Evolutionary conservation across 2,113 vertebrate genomes (phyloP).

Genomic region (Pao palembangensis): DNA sequence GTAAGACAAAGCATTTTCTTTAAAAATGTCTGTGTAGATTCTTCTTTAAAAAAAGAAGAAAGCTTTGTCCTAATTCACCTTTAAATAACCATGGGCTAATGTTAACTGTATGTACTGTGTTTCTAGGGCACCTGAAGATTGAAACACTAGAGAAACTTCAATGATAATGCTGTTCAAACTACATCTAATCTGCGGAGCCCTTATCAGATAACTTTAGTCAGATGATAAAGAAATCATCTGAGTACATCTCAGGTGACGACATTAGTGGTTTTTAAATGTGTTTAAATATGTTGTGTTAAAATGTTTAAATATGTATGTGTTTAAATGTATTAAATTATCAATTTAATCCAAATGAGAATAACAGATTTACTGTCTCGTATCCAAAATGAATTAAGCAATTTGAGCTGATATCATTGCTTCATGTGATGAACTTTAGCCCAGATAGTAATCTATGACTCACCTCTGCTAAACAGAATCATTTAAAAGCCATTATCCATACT

Average conservation of each 20-base stretch:
- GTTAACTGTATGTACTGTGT: too few species aligned
- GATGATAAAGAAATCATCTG: too few species aligned
- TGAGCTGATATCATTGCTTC: neutral
- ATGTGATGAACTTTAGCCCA: conserved; percentile 42
- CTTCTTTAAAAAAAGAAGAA: neutral
- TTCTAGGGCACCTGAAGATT: neutral
- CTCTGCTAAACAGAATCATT: neutral
- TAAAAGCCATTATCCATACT: neutral
- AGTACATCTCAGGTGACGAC: too few species aligned
- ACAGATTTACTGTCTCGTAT: too few species aligned
- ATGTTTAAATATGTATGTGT: too few species aligned
- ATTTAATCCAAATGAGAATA: too few species aligned
- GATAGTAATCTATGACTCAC: neutral
- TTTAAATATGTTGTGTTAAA: too few species aligned
- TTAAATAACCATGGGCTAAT: too few species aligned
- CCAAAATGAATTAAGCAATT: neutral
- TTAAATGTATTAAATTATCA: too few species aligned
- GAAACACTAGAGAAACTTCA: neutral
- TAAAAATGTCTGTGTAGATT: neutral
- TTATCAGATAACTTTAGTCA: too few species aligned
- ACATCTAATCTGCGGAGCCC: too few species aligned
- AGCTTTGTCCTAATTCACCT: neutral
- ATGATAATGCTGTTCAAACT: neutral
- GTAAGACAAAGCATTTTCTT: neutral
- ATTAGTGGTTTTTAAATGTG: too few species aligned